Percentiles rank a stretch among this genome's conserved stretches.
These are phyloP conservation scores for Chrysochloris asiatica DNA, from an alignment of 2,113 vertebrate genomes.

Conservation along the genomic window DNA sequence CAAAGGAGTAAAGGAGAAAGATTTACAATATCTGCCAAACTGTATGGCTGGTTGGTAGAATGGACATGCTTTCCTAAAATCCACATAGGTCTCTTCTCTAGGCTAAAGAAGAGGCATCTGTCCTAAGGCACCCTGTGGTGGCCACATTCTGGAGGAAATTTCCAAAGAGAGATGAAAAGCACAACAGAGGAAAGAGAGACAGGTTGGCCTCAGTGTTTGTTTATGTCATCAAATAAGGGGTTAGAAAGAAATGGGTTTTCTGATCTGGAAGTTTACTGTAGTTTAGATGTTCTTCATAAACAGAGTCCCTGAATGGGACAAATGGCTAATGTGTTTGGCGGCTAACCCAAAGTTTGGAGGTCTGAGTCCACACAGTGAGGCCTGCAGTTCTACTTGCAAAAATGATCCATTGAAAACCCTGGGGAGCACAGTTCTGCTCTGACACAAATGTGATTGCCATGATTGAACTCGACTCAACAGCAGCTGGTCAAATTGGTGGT, in stretches of 20 bases:
- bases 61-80: background rate
- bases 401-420: background rate
- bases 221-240: background rate
- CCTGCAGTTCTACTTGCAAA: background rate
- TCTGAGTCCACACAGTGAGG: background rate
- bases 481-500: no score
- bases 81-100: background rate
- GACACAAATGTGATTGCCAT: background rate
- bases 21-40: background rate
- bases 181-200: background rate
- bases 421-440: background rate
- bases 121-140: background rate
- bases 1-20: background rate
- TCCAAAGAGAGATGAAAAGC: background rate
- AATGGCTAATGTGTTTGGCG: background rate
- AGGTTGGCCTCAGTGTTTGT: background rate
- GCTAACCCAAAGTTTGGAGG: background rate
- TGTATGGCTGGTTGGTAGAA: background rate
- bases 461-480: background rate
- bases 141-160: constrained; percentile 5
- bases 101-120: background rate
- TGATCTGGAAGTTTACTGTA: background rate
- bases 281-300: background rate
- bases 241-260: background rate
- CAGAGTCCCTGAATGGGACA: background rate